Evolutionary conservation across 1,140 invertebrate genomes (phyloP).

Genomic region (Centruroides sculpturatus): DNA sequence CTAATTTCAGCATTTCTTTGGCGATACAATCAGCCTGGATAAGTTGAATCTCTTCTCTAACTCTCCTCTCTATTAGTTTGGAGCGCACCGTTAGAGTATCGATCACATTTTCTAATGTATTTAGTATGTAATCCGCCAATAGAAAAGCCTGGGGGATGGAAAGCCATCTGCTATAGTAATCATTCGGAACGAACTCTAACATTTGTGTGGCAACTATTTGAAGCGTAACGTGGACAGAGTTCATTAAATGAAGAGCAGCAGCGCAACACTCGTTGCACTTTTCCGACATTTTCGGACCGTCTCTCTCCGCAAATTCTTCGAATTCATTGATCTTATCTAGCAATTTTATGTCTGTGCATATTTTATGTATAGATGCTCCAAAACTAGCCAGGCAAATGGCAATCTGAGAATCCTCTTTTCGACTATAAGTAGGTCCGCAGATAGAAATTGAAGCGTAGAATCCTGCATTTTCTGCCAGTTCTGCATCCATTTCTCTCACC

Average conservation of each 20-base stretch:
- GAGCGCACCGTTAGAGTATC: constrained; percentile 89
- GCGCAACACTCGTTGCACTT: constrained; percentile 54
- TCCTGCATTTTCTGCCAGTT: constrained; percentile 71
- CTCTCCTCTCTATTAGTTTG: constrained; percentile 37
- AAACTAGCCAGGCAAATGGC: constrained; percentile 55
- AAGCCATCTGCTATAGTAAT: constrained; percentile 82
- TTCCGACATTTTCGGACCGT: constrained; percentile 96
- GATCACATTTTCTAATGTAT: constrained; percentile 81
- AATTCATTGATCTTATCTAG: constrained; percentile 87
- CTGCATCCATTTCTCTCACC: constrained; percentile 61
- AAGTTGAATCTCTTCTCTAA: constrained; percentile 64
- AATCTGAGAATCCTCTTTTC: constrained; percentile 83
- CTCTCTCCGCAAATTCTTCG: constrained; percentile 92
- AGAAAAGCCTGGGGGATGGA: constrained; percentile 84
- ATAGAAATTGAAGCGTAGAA: constrained; percentile 66
- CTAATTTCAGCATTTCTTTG: constrained; percentile 90
- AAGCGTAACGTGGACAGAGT: constrained; percentile 60
- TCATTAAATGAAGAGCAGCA: constrained; percentile 77
- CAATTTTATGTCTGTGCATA: constrained; percentile 75
- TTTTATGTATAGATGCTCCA: constrained; percentile 80
- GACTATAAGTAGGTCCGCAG: constrained; percentile 89
- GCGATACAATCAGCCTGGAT: constrained; percentile 95
- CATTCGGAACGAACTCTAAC: constrained; percentile 93
- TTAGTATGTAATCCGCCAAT: constrained; percentile 72
- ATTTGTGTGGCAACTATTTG: constrained; percentile 84